phyloP scores from a whole-genome alignment of 1,140 invertebrate species.

The Hycleus cichorii region DNA sequence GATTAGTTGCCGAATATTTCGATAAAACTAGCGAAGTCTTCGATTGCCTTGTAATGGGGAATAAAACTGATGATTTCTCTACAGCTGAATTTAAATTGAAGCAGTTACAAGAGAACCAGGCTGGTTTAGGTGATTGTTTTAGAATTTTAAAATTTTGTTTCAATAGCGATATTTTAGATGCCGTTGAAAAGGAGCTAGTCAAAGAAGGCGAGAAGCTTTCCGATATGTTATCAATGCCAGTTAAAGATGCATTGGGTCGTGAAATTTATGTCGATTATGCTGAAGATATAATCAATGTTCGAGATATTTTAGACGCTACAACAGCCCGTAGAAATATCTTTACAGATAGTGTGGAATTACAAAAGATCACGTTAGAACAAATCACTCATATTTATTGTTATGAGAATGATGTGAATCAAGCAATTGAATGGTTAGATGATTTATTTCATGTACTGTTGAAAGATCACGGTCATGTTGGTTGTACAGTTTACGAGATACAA shows the following conservation, averaged over 20 bases:
- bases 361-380: slow-evolving; percentile 69
- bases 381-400: slow-evolving; percentile 65
- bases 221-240: slow-evolving; percentile 69
- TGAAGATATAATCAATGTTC: slow-evolving; percentile 62
- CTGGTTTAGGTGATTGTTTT: slow-evolving; percentile 43
- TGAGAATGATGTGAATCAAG: slow-evolving; percentile 67
- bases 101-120: slow-evolving; percentile 48
- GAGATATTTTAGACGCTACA: slow-evolving; percentile 59
- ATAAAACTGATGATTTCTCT: slow-evolving; percentile 48
- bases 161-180: slow-evolving; percentile 42
- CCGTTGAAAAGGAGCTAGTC: slow-evolving; percentile 58
- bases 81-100: slow-evolving; percentile 49
- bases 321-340: slow-evolving; percentile 58
- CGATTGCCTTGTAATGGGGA: slow-evolving; percentile 56
- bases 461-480: slow-evolving; percentile 64
- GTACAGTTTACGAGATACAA: slow-evolving; percentile 64
- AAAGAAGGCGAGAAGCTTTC: slow-evolving; percentile 71
- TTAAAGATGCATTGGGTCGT: slow-evolving; percentile 69
- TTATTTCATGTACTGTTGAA: slow-evolving; percentile 62
- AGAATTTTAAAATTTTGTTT: not conserved
- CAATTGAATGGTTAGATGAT: slow-evolving; percentile 67
- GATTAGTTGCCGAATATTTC: slow-evolving; percentile 66
- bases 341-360: slow-evolving; percentile 60
- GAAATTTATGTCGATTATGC: slow-evolving; percentile 66
- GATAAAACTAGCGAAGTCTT: slow-evolving; percentile 59